Base-by-base conservation (phyloP, 1,140 invertebrate genomes). In the Hetaerina americana region DNA sequence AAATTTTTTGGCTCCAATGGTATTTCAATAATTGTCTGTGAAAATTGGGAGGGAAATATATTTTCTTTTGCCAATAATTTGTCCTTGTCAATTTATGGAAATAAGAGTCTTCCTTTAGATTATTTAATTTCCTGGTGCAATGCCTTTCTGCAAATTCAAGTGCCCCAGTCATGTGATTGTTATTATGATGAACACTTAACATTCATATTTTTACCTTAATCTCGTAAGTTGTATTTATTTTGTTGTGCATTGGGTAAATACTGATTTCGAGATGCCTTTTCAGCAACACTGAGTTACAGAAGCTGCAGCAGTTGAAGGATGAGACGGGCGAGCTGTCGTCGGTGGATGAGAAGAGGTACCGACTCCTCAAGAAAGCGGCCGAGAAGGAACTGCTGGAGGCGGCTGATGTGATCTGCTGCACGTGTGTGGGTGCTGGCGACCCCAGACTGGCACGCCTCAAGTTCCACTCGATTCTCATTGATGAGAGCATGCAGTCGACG, bases 391-490 rank as follows among this genome's bases (percentile, higher is more conserved):
- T 99, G 0, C 81, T 99, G 0, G 92, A 96, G 77, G 93, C 94
- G 18, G 98, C 98, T 22, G 97, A 99, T 82, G 98, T 99, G 0
- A 97, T 99, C 69, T 99, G 97, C 77, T 99, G 96, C 77, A 99
- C 98, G 0, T 99, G 97, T 82, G 97, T 99, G 0, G 96, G 96
- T 40, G 96, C 98, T 15, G 97, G 98, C 0, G 98, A 99, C 84
- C 93, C 94, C 0, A 83, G 97, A 26, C 80, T 99, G 1, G 88
- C 90, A 5, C 86, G 95, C 28, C 88, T 99, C 74, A 94, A 98
- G 76, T 99, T 99, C 81, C 91, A 96, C 75, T 97, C 95, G 5
- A 98, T 99, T 72, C 86, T 99, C 0, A 99, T 99, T 74, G 98
- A 99, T 79, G 98, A 99, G 81, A 97, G 95, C 75, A 87, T 90